Base-by-base conservation (phyloP, 2,113 vertebrate species). In the Bujurquina vittata region DNA sequence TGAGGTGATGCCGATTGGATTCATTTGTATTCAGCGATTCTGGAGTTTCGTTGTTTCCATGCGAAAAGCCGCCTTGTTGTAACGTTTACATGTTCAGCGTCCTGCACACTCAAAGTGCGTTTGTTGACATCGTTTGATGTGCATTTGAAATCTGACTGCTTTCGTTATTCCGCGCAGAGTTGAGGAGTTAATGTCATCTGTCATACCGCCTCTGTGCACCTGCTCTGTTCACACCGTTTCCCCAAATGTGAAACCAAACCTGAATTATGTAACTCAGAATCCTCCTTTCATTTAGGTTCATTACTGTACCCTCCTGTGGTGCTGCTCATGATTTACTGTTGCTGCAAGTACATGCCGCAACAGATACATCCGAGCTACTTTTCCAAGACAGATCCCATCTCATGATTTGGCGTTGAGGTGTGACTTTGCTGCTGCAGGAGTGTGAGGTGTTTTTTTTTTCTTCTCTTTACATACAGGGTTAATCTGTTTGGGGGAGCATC, bases 401-500 rank as follows among this genome's bases (percentile, higher is more conserved):
- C 43, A 29, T 52, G 54, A 12, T 87, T 29, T 86, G n/a, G 14
- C 84, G 31, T 59, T 65, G 81, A 40, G 59, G 67, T 87, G 89
- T 56, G 80, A 91, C 75, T 90, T 72, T 84, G 37, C 75, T 65
- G 58, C n/a, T 74, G 52, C 76, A 80, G n/a, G 65, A 72, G 14
- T 69, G 56, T 52, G 35, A 29, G 22, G 26, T 58, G 4, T n/a
- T 18, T 33, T 22, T 62, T 12, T 43, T 10, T 43, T 43, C 3
- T 15, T 43, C 54, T 37, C 37, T 26, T 78, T 52, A 15, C 31
- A 56, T 4, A n/a, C 49, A 29, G 17, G n/a, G 26, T 75, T 83
- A 55, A 87, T 90, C 63, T 91, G 84, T 87, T 89, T 80, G 76
- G 56, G 56, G 61, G 26, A 18, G 58, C n/a, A 84, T 56, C 31